Percentiles rank a stretch among this genome's conserved stretches.
These are phyloP conservation scores for Aphis gossypii DNA, from an alignment of 1,140 invertebrate species.

Conservation along the genomic window DNA sequence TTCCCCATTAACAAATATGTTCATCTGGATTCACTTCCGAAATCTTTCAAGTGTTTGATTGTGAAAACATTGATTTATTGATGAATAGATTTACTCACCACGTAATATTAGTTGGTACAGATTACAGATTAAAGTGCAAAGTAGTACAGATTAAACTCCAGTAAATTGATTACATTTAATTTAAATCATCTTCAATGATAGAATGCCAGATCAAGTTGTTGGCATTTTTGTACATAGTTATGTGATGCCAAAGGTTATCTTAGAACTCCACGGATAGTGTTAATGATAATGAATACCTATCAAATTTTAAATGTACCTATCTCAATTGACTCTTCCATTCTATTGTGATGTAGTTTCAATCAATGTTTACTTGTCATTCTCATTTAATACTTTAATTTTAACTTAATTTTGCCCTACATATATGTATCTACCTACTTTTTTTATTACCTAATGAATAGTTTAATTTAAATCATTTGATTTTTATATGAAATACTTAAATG, in stretches of 20 bases:
- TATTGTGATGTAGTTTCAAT: not conserved
- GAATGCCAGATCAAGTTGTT: constrained; percentile 16
- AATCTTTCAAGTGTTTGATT: not conserved
- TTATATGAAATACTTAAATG: not conserved
- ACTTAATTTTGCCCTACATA: not conserved
- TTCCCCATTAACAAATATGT: not conserved
- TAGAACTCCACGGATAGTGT: not conserved
- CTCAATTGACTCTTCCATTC: not conserved
- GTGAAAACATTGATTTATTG: not conserved
- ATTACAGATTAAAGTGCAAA: not conserved
- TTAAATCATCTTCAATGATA: not conserved
- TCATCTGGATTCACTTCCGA: not conserved
- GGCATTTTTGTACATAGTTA: not conserved
- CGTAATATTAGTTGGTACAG: not conserved
- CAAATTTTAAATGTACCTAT: not conserved
- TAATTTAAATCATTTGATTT: not conserved
- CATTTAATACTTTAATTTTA: not conserved
- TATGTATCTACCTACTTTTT: not conserved
- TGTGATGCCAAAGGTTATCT: constrained; percentile 34
- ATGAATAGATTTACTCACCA: not conserved
- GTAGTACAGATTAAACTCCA: not conserved
- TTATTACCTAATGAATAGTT: not conserved
- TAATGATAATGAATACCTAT: not conserved
- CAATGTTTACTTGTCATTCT: not conserved
- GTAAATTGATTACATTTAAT: not conserved